Evolutionary conservation across 2,113 vertebrate genomes (phyloP), one percentile per base, ranked within the genome.

Genomic region (Bubalus kerabau): DNA sequence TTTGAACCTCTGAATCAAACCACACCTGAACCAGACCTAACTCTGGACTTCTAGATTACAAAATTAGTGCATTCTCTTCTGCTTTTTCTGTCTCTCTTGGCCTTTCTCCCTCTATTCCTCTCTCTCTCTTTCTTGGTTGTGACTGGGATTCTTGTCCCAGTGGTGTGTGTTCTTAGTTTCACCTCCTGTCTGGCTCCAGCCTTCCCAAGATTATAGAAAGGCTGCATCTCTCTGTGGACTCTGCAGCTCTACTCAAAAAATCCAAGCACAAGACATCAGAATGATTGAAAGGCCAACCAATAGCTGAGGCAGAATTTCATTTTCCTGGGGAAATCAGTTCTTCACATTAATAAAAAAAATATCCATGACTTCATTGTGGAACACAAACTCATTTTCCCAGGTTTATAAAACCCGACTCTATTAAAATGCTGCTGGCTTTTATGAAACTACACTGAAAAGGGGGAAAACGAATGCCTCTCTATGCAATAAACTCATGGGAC

Each of bases 281-380:
- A 91, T 12, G 3, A 88, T 40, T 71, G 16, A 87, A 89, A 95
- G 67, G 28, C 21, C 56, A 85, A n/a, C 91, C 5, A 13, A 57
- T 15, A 80, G 48, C 76, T 81, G n/a, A 62, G 28, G 1, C 48
- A 92, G n/a, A 96, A 87, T 93, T 48, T 96, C 52, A 60, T 87
- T 97, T 93, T 94, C 87, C 82, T 90, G 48, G 15, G 56, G 30
- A 40, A 97, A 87, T 87, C 36, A 9, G 14, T 30, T 87, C 64
- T 95, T 59, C 64, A 94, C 96, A 97, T 94, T 81, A 97, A 98
- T 94, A 78, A 95, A 96, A 94, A 92, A 97, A 94, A 88, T 16
- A 96, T 15, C 24, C 64, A 71, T 81, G 90, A 82, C 76, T 56
- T 48, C 78, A 95, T 52, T 93, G 24, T 91, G 78, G n/a, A 94